Evolutionary conservation across 2,797 vertebrate genomes (phyloP).

Genomic region (Bovichtus diacanthus): DNA sequence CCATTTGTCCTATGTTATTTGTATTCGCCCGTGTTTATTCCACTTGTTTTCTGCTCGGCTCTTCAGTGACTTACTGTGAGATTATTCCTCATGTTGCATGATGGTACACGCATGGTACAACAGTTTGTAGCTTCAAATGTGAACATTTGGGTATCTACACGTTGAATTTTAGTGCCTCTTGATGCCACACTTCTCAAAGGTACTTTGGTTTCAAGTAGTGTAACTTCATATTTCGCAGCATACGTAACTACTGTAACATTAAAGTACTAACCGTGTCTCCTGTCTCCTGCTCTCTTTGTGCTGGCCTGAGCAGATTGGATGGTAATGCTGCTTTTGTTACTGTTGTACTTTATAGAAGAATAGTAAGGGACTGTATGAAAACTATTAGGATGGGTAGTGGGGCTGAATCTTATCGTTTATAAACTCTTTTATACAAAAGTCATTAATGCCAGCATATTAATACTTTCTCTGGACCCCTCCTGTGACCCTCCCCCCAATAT

Average conservation of each 20-base stretch:
- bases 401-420: no score
- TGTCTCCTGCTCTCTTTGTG: slow-evolving; percentile 75
- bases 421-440: neutral
- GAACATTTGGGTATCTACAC: neutral
- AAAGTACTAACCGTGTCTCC: slow-evolving; percentile 61
- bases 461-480: neutral
- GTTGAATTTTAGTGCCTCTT: neutral
- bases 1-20: neutral
- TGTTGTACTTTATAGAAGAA: neutral
- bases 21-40: neutral
- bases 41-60: neutral
- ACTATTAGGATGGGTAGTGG: no score
- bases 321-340: slow-evolving; percentile 86
- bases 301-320: slow-evolving; percentile 92
- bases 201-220: neutral
- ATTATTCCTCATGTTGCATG: neutral
- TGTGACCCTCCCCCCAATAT: neutral
- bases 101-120: neutral
- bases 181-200: neutral
- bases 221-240: neutral
- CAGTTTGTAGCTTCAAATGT: neutral
- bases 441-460: neutral
- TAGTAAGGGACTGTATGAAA: neutral
- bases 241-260: neutral
- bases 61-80: neutral